Base-by-base conservation (phyloP, 1,140 invertebrate genomes). In the Triops longicaudatus region DNA sequence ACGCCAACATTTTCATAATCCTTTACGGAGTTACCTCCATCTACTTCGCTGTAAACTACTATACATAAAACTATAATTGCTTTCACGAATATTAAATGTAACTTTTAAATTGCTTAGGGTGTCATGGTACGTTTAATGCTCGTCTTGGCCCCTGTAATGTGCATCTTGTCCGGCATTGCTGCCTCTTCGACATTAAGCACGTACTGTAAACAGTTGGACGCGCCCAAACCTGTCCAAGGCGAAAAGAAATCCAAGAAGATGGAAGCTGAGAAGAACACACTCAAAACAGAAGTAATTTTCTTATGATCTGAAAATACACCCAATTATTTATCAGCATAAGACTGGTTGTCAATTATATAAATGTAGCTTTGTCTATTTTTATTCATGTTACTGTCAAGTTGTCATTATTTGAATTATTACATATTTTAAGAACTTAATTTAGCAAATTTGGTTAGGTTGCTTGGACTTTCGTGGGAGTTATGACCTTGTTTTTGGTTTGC, bases 101-200 rank as follows among this genome's bases (percentile, higher is more conserved):
- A 11, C 1, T 76, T 31, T 26, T 31, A 17, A n/a, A 26, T 28
- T n/a, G 12, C 27, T 27, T 73, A 95, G 93, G 96, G 96, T 80
- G 96, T 98, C 26, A 98, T 98, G 97, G 97, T 99, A 22, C 95
- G 97, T 86, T 87, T 99, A 41, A 98, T 98, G 97, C 85, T 99
- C 81, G 97, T 98, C 5, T 86, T 98, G 75, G 96, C 97, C 1
- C 97, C 97, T 1, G 96, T 98, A 0, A 98, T 98, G 96, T 98
- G 97, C 82, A 95, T 98, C 79, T 86, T 98, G 1, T 95, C 94
- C 1, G 97, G 95, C 63, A 97, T 98, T 73, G 95, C 95, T 17
- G 91, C 96, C 6, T 98, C 96, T 0, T 90, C 94, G 78, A 87
- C 98, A 76, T 86, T 98, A 27, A 86, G 89, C n/a, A 93, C 92